Base-by-base conservation (phyloP, 2,113 vertebrate genomes). In the Lagenorhynchus albirostris region DNA sequence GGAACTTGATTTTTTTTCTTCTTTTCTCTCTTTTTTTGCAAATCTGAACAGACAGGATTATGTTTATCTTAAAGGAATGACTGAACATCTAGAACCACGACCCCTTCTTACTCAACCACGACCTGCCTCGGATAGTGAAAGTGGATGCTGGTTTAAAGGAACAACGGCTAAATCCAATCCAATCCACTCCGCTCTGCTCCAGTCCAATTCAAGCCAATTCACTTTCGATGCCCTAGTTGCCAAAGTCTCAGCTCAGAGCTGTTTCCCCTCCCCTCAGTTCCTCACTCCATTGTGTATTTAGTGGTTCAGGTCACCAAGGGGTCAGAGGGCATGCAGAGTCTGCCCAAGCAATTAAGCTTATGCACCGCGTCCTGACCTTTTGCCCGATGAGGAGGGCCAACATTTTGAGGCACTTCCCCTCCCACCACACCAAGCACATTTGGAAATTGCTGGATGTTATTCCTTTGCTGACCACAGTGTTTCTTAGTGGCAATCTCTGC, bases 271-370 rank as follows among this genome's bases (percentile, higher is more conserved):
- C 88, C 70, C 38, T n/a, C 14, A 18, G 79, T 41, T 89, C 68
- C 81, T 91, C 12, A 20, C 33, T 83, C 91, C 85, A 94, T 97
- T 98, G 96, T 98, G 79, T 79, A 55, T 80, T 79, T 79, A 95
- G 94, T 86, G 2, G 15, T 77, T 95, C 13, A 36, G 98, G 98
- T 97, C 96, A 95, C 85, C 33, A 13, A 81, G 31, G 74, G 97
- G 97, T 94, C 97, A 97, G 91, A 98, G 93, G 92, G 87, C 71
- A 83, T 10, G 25, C 50, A 89, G 94, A 96, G 88, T 96, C 97
- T 97, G 91, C 81, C 97, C 95, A 95, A 96, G 97, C 94, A 97
- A 98, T 97, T 96, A 97, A 92, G 91, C 91, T 97, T 96, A 97
- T 97, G 97, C 63, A 97, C 95, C 62, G 73, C 92, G 60, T 44